These are phyloP conservation scores for Psylliodes chrysocephalus DNA, from an alignment of 2,888 invertebrate species.

Conservation along the genomic window DNA sequence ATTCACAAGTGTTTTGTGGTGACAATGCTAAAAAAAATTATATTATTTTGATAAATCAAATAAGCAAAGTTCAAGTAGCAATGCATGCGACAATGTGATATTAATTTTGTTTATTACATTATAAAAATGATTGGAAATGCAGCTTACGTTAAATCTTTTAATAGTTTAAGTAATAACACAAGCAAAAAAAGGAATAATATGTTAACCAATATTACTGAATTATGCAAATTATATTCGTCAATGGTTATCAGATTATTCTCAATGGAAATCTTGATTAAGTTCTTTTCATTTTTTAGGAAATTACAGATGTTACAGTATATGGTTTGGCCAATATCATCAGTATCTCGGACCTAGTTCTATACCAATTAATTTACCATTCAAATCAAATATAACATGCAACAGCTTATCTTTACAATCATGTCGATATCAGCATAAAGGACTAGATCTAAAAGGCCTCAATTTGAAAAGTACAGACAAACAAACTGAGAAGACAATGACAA, in stretches of 20 bases:
- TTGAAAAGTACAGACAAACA: neutral
- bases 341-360: neutral
- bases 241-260: no score
- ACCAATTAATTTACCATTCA: neutral
- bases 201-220: no score
- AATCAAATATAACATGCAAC: no score
- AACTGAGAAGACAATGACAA: neutral
- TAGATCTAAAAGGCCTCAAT: neutral
- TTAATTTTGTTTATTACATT: neutral
- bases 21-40: no score
- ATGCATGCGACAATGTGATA: neutral
- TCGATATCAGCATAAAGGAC: slow-evolving; percentile 1
- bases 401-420: neutral
- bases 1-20: no score
- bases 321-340: neutral
- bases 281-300: slow-evolving; percentile 8
- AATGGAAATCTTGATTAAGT: no score
- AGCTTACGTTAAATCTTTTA: neutral
- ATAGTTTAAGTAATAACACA: neutral
- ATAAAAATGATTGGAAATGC: neutral
- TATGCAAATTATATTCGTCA: no score
- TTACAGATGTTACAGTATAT: neutral
- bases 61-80: neutral
- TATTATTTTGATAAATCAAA: no score
- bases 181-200: no score